phyloP scores from a whole-genome alignment of 2,888 invertebrate species.

The Schrankia costaestrigalis region DNA sequence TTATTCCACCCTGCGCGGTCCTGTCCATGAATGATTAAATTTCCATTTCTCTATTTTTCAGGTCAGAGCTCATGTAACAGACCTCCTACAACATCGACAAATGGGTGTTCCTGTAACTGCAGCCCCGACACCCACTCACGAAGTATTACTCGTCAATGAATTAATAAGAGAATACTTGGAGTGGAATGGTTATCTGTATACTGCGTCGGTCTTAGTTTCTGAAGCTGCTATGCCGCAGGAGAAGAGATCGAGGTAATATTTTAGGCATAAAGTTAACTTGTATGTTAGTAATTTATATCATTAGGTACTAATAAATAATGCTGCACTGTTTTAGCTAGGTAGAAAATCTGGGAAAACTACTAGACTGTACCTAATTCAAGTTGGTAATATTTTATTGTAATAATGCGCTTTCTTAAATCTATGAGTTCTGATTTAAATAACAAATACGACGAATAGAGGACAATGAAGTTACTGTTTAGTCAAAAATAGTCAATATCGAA shows the following conservation, averaged over 20 bases:
- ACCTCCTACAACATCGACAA: conserved; percentile 57
- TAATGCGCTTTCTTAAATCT: no score
- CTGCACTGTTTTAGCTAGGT: not conserved
- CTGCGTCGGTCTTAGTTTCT: conserved; percentile 77
- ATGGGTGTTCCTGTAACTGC: conserved; percentile 28
- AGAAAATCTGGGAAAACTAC: no score
- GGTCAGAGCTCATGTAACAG: conserved; percentile 65
- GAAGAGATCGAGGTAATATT: conserved; percentile 36
- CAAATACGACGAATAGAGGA: no score
- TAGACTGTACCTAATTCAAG: no score
- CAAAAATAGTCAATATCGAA: no score
- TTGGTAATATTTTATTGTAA: no score
- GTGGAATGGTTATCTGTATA: conserved; percentile 86
- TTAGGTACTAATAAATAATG: not conserved
- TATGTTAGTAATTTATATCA: not conserved
- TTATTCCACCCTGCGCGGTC: no score
- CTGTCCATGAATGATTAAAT: not conserved
- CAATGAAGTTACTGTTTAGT: no score
- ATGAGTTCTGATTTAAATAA: no score
- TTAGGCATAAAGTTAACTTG: no score
- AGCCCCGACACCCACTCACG: conserved; percentile 50
- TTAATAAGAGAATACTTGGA: conserved; percentile 84
- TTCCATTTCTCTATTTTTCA: conserved; percentile 27
- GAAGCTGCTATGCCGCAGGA: conserved; percentile 61
- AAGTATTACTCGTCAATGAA: conserved; percentile 81